A percentile compares a stretch with the other conserved stretches of the same genome.
phyloP scores from a whole-genome alignment of 2,888 invertebrate species.

The Allacma fusca region DNA sequence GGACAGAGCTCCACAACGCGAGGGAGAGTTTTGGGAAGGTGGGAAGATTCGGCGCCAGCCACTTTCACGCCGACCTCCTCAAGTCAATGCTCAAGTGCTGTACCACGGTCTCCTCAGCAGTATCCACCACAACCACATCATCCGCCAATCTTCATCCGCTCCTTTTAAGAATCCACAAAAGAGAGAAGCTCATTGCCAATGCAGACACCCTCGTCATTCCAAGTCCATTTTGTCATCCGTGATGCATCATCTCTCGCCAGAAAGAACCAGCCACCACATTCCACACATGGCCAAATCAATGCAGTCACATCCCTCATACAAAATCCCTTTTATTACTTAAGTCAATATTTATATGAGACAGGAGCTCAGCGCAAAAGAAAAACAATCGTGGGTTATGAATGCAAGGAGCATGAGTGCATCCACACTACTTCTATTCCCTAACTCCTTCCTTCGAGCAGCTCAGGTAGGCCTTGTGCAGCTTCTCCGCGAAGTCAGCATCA shows the following conservation, averaged over 20 bases:
- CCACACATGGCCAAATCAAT: no score
- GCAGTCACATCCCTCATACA: no score
- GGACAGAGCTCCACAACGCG: neutral
- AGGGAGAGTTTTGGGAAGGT: neutral
- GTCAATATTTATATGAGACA: no score
- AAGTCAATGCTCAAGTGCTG: neutral
- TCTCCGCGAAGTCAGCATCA: conserved; percentile 35
- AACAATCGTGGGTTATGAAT: no score
- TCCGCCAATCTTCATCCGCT: no score
- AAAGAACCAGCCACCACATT: no score
- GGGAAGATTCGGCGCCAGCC: conserved; percentile 7
- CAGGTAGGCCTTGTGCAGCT: conserved; percentile 37
- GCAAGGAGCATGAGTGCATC: neutral
- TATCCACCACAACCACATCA: no score
- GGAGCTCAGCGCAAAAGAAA: no score
- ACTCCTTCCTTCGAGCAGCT: conserved; percentile 4
- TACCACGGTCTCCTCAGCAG: neutral
- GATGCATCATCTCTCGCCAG: conserved; percentile 1
- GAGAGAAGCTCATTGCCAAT: neutral
- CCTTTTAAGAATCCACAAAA: no score
- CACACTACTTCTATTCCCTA: neutral
- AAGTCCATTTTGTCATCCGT: neutral
- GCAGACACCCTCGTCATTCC: conserved; percentile 16
- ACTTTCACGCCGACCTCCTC: conserved; percentile 12
- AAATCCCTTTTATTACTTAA: no score